These are phyloP conservation scores for Cylindroiulus punctatus DNA, from an alignment of 2,888 invertebrate species.

Conservation along the genomic window DNA sequence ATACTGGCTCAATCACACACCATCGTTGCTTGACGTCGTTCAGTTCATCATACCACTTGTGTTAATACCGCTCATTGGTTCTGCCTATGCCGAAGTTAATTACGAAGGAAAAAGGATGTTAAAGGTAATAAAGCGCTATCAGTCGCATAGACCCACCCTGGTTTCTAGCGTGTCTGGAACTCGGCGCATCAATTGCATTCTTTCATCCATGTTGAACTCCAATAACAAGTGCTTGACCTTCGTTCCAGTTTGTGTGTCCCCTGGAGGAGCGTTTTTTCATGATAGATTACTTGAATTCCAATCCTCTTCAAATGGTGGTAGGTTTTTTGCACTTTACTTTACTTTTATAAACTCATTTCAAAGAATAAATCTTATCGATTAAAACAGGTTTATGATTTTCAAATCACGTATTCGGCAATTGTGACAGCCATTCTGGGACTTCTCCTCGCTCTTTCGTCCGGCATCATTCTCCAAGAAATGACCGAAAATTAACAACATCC, in stretches of 20 bases:
- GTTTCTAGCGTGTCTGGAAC: no score
- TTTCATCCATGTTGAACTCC: no score
- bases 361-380: not conserved
- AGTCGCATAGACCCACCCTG: no score
- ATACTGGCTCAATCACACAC: constrained; percentile 65
- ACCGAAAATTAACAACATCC: not conserved
- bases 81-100: constrained; percentile 68
- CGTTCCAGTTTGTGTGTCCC: constrained; percentile 47
- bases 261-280: not conserved
- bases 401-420: constrained; percentile 53
- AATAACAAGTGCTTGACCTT: not conserved
- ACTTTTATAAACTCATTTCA: not conserved
- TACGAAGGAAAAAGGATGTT: constrained; percentile 66
- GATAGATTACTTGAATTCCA: not conserved
- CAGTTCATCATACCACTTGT: constrained; percentile 66
- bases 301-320: constrained; percentile 13
- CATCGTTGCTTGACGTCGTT: constrained; percentile 63
- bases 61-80: constrained; percentile 65
- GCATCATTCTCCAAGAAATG: constrained; percentile 57
- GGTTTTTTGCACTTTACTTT: not conserved
- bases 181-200: no score
- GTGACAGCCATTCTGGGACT: constrained; percentile 55
- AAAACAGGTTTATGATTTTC: constrained; percentile 55
- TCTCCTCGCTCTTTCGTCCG: constrained; percentile 54
- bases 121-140: constrained; percentile 64